phyloP scores from a whole-genome alignment of 92 coral and sea anemone species.

The Palythoa grandiflora region DNA sequence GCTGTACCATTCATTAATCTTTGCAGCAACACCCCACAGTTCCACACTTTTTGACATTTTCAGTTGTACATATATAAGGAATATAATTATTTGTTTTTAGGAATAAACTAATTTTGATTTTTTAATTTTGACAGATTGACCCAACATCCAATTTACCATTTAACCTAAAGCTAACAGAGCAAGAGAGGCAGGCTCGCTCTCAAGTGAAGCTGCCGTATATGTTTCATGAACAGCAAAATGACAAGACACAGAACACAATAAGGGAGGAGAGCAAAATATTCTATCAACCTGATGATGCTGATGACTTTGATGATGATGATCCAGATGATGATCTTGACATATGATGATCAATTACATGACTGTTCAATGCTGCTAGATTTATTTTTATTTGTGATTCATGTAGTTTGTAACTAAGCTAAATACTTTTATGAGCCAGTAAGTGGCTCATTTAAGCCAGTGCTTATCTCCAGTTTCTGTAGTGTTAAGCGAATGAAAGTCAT shows the following conservation, averaged over 20 bases:
- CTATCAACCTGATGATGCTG: conserved; percentile 96
- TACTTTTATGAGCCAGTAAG: too few species aligned
- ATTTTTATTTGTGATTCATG: too few species aligned
- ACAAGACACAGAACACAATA: conserved; percentile 32
- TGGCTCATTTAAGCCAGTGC: too few species aligned
- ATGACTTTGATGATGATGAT: conserved; percentile 98
- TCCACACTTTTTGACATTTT: too few species aligned
- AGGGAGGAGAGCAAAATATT: conserved; percentile 84
- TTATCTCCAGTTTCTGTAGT: too few species aligned
- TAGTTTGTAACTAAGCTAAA: too few species aligned
- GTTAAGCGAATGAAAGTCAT: too few species aligned
- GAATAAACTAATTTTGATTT: neutral
- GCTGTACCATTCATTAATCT: too few species aligned
- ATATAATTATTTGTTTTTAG: neutral
- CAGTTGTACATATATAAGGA: too few species aligned
- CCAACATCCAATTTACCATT: conserved; percentile 87
- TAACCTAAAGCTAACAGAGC: conserved; percentile 83
- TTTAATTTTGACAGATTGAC: conserved; percentile 70
- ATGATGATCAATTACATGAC: neutral
- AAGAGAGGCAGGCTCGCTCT: conserved; percentile 85
- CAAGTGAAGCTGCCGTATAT: conserved; percentile 87
- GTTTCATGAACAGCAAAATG: conserved; percentile 68
- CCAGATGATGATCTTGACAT: conserved; percentile 99
- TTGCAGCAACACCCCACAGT: too few species aligned
- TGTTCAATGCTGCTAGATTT: too few species aligned